Evolutionary conservation across 1,140 invertebrate species (phyloP).

Genomic region (Elymnias hypermnestra): DNA sequence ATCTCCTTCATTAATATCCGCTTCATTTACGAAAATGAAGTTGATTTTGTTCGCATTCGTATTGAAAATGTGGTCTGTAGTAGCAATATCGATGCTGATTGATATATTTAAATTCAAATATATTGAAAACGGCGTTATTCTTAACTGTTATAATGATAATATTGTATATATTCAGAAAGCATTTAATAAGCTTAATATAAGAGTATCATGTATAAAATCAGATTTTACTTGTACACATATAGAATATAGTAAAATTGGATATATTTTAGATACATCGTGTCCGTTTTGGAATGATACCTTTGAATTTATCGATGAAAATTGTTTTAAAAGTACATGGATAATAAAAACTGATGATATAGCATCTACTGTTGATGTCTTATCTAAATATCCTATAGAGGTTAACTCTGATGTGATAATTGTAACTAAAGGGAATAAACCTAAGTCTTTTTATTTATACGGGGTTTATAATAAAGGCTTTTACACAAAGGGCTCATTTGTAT

Average conservation of each 20-base stretch:
- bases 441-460: slow-evolving; percentile 34
- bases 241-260: slow-evolving; percentile 26
- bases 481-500: slow-evolving; percentile 33
- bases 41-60: slow-evolving; percentile 1
- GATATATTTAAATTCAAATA: slow-evolving; percentile 41
- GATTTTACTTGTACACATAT: slow-evolving; percentile 3
- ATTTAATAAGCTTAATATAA: slow-evolving; percentile 24
- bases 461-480: slow-evolving; percentile 42
- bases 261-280: slow-evolving; percentile 41
- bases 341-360: slow-evolving; percentile 29
- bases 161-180: slow-evolving; percentile 24
- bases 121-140: slow-evolving; percentile 32
- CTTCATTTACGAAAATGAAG: slow-evolving; percentile 5
- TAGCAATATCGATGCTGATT: slow-evolving; percentile 22
- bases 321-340: slow-evolving; percentile 29
- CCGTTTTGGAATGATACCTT: slow-evolving; percentile 28
- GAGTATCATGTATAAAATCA: slow-evolving; percentile 9
- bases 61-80: slow-evolving; percentile 6
- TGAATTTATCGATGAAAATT: slow-evolving; percentile 9
- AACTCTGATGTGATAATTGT: slow-evolving; percentile 44
- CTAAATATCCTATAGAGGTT: slow-evolving; percentile 36
- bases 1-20: not conserved
- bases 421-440: slow-evolving; percentile 9
- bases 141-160: slow-evolving; percentile 32
- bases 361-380: slow-evolving; percentile 22